Evolutionary conservation across 2,113 vertebrate species (phyloP), one percentile per base, ranked within the genome.

Genomic region (Galbula dea): DNA sequence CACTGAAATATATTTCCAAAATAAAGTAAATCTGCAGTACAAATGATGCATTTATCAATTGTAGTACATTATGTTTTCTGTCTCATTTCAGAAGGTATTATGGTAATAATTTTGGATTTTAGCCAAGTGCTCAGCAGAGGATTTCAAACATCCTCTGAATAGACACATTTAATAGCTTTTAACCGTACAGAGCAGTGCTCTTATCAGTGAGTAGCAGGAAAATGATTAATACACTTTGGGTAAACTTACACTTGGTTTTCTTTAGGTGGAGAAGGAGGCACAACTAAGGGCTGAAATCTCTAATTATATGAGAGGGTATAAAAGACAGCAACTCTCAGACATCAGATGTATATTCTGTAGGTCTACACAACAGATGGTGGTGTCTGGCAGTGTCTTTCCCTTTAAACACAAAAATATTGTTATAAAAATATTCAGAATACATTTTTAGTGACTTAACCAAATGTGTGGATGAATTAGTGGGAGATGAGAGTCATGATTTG

Each of bases 391-490:
- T 97, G 96, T 96, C 96, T 97, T 98, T 97, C 97, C 96, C 96
- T 96, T 96, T 88, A 95, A 97, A 97, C 96, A 97, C 94, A 97
- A 97, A 96, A 98, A 98, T 97, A 98, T 97, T 97, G 97, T 97
- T 97, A 97, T 95, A 98, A 97, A 97, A 98, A 98, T 98, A 98
- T 97, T 97, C 97, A 96, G 96, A 97, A 96, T 96, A 96, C 94
- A 98, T 96, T 98, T 98, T 98, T 98, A 98, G 96, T 96, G 97
- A 93, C 86, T 97, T 97, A 93, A 96, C 92, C 96, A 98, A 98
- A 97, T 97, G 96, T 97, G 95, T 93, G 55, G 81, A 96, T 96
- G 94, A 98, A 96, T 92, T 97, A 97, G 88, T 82, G 61, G 93
- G 95, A 94, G 97, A 97, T 91, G 91, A 96, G 80, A 96, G 55